Evolutionary conservation across 2,888 invertebrate species (phyloP).

Genomic region (Drosophila gaucha): DNA sequence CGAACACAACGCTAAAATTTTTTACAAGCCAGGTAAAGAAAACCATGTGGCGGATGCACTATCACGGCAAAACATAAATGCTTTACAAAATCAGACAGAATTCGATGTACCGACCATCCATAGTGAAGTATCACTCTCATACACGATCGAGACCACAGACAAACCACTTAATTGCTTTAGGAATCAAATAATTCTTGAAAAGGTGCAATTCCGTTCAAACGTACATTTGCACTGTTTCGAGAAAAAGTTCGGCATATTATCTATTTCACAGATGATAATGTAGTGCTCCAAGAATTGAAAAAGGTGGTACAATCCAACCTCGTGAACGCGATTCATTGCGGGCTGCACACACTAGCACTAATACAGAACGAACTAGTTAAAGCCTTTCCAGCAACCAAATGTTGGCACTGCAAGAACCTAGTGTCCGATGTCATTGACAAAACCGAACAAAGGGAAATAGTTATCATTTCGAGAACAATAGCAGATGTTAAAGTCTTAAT

Average conservation of each 20-base stretch:
- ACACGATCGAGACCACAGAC: background rate
- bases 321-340: background rate
- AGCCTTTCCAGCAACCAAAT: background rate
- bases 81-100: background rate
- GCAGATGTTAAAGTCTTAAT: background rate
- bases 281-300: background rate
- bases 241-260: background rate
- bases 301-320: background rate
- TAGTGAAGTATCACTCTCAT: background rate
- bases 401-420: background rate
- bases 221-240: background rate
- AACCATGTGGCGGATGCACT: background rate
- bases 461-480: background rate
- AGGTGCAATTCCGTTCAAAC: background rate
- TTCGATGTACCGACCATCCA: background rate
- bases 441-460: conserved; percentile 3
- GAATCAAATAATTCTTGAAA: background rate
- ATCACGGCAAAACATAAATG: background rate
- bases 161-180: background rate
- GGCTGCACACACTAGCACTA: background rate
- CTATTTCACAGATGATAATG: background rate
- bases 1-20: background rate
- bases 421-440: background rate
- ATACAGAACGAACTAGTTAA: conserved; percentile 1
- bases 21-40: background rate